phyloP scores from a whole-genome alignment of 2,113 vertebrate species.

The Scartelaos histophorus region DNA sequence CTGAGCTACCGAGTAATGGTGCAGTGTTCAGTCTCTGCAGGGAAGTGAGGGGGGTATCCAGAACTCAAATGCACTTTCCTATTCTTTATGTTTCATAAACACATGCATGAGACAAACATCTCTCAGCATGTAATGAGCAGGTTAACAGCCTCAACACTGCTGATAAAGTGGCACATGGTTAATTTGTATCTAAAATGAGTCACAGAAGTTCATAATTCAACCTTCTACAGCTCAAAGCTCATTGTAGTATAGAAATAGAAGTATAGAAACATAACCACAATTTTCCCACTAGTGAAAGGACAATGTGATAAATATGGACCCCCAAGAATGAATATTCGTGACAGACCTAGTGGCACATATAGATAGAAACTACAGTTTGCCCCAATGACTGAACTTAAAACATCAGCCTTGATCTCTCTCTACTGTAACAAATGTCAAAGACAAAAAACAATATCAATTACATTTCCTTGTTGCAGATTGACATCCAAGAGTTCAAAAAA shows the following conservation, averaged over 20 bases:
- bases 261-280: too few relatives aligned
- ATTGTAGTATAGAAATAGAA: too few relatives aligned
- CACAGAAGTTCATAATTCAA: too few relatives aligned
- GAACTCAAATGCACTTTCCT: not conserved
- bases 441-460: not conserved
- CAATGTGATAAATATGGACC: too few relatives aligned
- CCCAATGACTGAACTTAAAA: not conserved
- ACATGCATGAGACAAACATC: not conserved
- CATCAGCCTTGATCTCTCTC: not conserved
- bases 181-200: too few relatives aligned
- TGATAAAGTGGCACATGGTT: too few relatives aligned
- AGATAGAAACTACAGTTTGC: too few relatives aligned
- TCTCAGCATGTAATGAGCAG: not conserved
- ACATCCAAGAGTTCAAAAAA: not conserved
- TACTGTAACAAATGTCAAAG: not conserved
- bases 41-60: not conserved
- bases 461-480: not conserved
- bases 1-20: conserved; percentile 9
- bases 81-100: not conserved
- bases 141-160: too few relatives aligned
- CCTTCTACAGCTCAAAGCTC: too few relatives aligned
- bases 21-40: conserved; percentile 17
- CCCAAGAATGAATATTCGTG: too few relatives aligned
- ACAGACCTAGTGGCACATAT: too few relatives aligned
- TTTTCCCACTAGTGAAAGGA: too few relatives aligned